Base-by-base conservation (phyloP, 2,797 vertebrate species). In the Dryobates pubescens region DNA sequence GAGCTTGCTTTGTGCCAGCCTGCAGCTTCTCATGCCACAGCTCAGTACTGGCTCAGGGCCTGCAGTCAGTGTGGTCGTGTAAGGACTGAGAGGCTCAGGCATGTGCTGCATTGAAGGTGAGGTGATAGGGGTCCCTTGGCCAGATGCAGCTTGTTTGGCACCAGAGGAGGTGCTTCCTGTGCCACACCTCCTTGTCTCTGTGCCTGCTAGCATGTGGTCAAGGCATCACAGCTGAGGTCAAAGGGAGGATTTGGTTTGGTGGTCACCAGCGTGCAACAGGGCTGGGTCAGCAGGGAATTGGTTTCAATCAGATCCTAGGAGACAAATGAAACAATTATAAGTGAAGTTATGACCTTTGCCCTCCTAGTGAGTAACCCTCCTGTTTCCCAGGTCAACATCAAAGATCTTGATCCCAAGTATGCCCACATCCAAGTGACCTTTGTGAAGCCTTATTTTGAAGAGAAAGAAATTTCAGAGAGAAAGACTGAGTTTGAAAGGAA, bases 341-440 rank as follows among this genome's bases (percentile, higher is more conserved):
- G 47, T 7, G 23, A 13, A 51, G 6, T 72, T 56, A 16, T 74
- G 71, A 74, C 38, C 36, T 93, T 74, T 95, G 41, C 38, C 70
- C 43, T 73, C 79, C 29, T 54, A 57, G 26, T 77, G 53, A 89
- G 47, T 91, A 58, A 85, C 69, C 10, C 16, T 76, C 76, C 89
- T 67, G 36, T 86, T 78, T 95, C 65, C 56, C 80, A 99, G 99
- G 99, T 99, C 17, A 99, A 98, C 78, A 78, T 98, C 91, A 99
- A 99, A 97, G 98, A 99, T 12, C 98, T 99, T 91, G 99, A 99
- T 93, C 94, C 98, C 17, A 99, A 99, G 96, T 98, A 98, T 17
- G 99, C 99, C 88, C 98, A 99, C 80, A 96, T 99, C 89, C 99
- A 99, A 98, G 98, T 99, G 94, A 99, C 99, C 2, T 99, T 99